Conservation (phyloP, 2,113 vertebrate genomes). For the Thalassarche chlororhynchos region DNA sequence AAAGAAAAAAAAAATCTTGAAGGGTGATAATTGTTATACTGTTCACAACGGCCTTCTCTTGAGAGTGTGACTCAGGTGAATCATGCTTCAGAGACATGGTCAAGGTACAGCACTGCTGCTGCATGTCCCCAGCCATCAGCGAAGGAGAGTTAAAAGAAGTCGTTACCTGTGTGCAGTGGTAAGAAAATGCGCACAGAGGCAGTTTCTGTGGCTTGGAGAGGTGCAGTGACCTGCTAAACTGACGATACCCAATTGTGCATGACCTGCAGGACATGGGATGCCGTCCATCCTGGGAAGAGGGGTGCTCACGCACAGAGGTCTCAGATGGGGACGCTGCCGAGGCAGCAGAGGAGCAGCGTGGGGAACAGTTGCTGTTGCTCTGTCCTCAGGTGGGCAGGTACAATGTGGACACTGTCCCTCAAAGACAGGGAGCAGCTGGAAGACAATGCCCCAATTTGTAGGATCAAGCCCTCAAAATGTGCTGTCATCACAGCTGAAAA, state of each 20-base stretch:
- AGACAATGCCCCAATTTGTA: neutral
- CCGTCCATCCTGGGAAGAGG: neutral
- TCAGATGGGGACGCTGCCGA: rapidly evolving
- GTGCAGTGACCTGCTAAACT: neutral
- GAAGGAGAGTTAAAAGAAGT: neutral
- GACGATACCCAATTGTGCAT: neutral
- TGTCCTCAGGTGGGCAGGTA: neutral
- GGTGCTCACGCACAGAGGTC: neutral
- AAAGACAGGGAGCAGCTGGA: neutral
- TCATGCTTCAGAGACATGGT: neutral
- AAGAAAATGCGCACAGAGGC: neutral
- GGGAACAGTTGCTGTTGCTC: neutral
- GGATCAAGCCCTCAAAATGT: neutral
- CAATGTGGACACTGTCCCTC: neutral
- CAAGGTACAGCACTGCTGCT: neutral
- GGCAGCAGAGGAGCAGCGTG: neutral
- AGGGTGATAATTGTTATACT: neutral
- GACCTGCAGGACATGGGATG: neutral
- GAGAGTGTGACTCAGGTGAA: neutral
- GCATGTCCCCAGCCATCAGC: neutral
- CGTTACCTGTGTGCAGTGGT: neutral
- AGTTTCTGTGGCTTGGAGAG: neutral
- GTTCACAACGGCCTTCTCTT: neutral
- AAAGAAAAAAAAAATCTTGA: neutral
- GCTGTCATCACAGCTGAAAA: neutral